Evolutionary conservation across 2,797 vertebrate genomes (phyloP).

Genomic region (Crocidura indochinensis): DNA sequence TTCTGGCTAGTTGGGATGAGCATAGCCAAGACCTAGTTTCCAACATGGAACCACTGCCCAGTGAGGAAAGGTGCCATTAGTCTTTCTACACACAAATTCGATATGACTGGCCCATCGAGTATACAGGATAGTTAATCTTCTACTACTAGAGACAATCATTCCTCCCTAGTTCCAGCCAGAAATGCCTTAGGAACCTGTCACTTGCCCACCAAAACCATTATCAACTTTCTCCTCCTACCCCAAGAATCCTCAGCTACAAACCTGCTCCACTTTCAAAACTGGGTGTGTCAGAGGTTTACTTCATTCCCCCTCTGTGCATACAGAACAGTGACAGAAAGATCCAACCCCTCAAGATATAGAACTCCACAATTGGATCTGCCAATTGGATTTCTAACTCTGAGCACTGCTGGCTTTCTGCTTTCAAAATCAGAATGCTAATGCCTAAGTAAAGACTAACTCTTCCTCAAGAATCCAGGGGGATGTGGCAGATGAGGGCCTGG

Average conservation of each 20-base stretch:
- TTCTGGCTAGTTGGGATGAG: too few relatives aligned
- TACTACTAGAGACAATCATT: not conserved
- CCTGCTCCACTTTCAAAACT: not conserved
- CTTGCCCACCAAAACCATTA: not conserved
- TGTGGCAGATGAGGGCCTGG: too few relatives aligned
- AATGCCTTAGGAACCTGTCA: not conserved
- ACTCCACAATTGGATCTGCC: not conserved
- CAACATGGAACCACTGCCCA: not conserved
- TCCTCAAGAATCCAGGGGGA: not conserved
- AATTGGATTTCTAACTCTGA: constrained; percentile 46
- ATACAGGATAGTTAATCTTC: not conserved
- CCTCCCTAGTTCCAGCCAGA: not conserved
- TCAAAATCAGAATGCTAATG: constrained; percentile 7
- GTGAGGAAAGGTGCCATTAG: not conserved
- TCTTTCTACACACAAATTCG: not conserved
- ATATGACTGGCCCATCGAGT: not conserved
- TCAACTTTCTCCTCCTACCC: not conserved
- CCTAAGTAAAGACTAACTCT: not conserved
- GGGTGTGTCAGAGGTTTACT: not conserved
- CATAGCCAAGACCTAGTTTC: not conserved
- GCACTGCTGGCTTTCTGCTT: constrained; percentile 11
- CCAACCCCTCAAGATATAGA: constrained; percentile 23
- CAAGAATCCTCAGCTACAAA: not conserved
- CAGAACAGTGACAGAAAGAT: not conserved
- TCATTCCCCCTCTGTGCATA: not conserved